phyloP scores from a whole-genome alignment of 2,113 vertebrate genomes.

The Salvelinus fontinalis region DNA sequence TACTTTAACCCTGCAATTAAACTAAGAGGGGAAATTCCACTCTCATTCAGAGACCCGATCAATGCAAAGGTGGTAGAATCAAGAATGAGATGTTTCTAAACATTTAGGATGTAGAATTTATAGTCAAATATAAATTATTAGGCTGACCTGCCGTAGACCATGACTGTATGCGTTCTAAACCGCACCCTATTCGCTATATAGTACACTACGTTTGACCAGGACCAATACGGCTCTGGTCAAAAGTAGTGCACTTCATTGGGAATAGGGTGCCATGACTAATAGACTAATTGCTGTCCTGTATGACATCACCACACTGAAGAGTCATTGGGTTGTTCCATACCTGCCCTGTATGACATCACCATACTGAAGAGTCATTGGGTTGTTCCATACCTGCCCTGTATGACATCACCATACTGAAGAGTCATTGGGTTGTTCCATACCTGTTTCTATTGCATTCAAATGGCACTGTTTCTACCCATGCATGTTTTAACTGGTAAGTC shows the following conservation, averaged over 20 bases:
- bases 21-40: not conserved
- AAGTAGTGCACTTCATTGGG: too few relatives aligned
- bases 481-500: slow-evolving; percentile 17
- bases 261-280: too few relatives aligned
- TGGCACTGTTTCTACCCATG: slow-evolving; percentile 34
- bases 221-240: too few relatives aligned
- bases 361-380: too few relatives aligned
- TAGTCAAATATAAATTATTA: not conserved
- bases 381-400: not conserved
- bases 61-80: not conserved
- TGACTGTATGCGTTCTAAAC: not conserved
- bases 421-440: slow-evolving; percentile 24
- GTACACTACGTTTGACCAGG: too few relatives aligned
- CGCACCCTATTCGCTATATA: too few relatives aligned
- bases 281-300: not conserved
- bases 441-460: slow-evolving; percentile 30
- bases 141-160: not conserved
- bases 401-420: slow-evolving; percentile 23
- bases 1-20: not conserved
- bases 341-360: too few relatives aligned
- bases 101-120: not conserved
- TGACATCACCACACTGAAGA: slow-evolving; percentile 23
- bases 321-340: slow-evolving; percentile 22
- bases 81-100: not conserved
- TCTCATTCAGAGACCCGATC: not conserved